Evolutionary conservation across 2,113 vertebrate genomes (phyloP).

Genomic region (Lampris incognitus): DNA sequence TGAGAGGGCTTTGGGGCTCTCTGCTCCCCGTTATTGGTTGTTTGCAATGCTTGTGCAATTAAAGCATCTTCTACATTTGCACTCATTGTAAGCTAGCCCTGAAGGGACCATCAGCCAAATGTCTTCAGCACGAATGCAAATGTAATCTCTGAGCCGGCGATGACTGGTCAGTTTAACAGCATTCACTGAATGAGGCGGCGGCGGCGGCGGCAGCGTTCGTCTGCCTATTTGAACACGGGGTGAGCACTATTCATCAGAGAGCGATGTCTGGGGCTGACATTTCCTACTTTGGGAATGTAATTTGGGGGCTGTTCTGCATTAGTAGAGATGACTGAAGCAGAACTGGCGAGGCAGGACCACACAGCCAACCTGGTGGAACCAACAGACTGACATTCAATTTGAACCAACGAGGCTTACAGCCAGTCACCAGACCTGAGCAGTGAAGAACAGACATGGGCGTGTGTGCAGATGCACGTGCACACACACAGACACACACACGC

Average conservation of each 20-base stretch:
- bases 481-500: constrained; percentile 18
- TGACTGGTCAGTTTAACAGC: no score
- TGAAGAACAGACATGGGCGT: background rate
- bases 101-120: no score
- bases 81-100: no score
- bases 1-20: no score
- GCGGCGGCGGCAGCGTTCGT: no score
- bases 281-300: background rate
- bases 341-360: background rate
- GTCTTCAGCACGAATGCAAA: no score
- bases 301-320: background rate
- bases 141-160: no score
- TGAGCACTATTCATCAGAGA: background rate
- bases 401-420: background rate
- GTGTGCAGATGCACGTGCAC: background rate
- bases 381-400: constrained; percentile 1
- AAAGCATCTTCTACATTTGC: no score
- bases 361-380: background rate
- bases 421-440: background rate
- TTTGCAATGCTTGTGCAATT: no score
- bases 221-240: no score
- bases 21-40: no score
- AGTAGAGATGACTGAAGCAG: background rate
- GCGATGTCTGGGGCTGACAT: background rate
- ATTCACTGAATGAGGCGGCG: no score